Conservation (phyloP, 1,140 invertebrate genomes). For the Pseudomyrmex sp. region DNA sequence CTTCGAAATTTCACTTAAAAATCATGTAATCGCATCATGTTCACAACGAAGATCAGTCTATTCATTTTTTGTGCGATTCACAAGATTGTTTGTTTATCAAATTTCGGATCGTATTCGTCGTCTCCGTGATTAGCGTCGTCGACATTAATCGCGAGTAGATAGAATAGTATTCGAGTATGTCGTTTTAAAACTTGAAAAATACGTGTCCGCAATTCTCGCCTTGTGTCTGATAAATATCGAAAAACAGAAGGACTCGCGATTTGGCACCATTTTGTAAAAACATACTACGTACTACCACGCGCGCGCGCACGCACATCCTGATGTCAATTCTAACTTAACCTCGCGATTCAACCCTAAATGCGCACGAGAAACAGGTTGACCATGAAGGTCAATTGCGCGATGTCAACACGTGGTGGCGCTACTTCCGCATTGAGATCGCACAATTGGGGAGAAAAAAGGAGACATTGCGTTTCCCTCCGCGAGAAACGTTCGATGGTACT, state of each 20-base stretch:
- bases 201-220: background rate
- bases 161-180: background rate
- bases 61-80: background rate
- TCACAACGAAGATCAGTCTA: too few relatives aligned
- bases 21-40: too few relatives aligned
- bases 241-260: background rate
- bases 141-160: background rate
- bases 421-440: slow-evolving; percentile 54
- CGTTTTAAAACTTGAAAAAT: background rate
- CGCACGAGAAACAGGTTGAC: slow-evolving; percentile 27
- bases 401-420: slow-evolving; percentile 67
- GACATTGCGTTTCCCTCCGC: slow-evolving; percentile 8
- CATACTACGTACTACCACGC: background rate
- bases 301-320: slow-evolving; percentile 34
- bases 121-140: too few relatives aligned
- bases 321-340: slow-evolving; percentile 24
- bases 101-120: background rate
- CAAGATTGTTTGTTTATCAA: too few relatives aligned
- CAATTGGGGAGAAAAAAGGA: background rate
- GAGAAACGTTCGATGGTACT: background rate
- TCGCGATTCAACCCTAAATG: slow-evolving; percentile 11
- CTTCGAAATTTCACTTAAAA: too few relatives aligned
- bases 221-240: background rate
- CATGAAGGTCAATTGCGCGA: slow-evolving; percentile 69
- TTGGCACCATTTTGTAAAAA: slow-evolving; percentile 57